These are phyloP conservation scores for Camponotus floridanus DNA, from an alignment of 1,140 invertebrate genomes.

Conservation along the genomic window DNA sequence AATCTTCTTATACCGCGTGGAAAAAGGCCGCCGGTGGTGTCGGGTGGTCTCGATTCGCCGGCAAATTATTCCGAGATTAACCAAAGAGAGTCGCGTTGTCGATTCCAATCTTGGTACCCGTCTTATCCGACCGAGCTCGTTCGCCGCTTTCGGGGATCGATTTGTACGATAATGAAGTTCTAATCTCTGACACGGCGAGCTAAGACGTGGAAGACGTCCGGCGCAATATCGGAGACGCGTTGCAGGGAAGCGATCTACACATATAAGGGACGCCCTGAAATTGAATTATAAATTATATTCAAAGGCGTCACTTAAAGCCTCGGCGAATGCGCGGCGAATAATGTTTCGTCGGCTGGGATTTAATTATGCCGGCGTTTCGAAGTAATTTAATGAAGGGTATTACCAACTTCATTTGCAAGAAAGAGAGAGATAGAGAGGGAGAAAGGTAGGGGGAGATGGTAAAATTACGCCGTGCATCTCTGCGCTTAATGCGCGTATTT, in stretches of 20 bases:
- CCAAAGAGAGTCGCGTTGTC: slow-evolving; percentile 49
- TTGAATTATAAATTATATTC: slow-evolving; percentile 61
- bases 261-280: slow-evolving; percentile 33
- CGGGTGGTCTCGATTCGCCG: slow-evolving; percentile 29
- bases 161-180: slow-evolving; percentile 53
- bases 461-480: slow-evolving; percentile 51
- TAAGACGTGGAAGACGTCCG: slow-evolving; percentile 33
- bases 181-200: slow-evolving; percentile 47
- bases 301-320: slow-evolving; percentile 53
- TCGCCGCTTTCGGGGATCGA: slow-evolving; percentile 42
- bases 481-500: slow-evolving; percentile 42
- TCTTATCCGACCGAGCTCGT: slow-evolving; percentile 3
- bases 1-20: slow-evolving; percentile 21
- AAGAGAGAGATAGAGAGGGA: not conserved
- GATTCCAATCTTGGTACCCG: slow-evolving; percentile 54
- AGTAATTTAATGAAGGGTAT: slow-evolving; percentile 61
- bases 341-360: slow-evolving; percentile 60
- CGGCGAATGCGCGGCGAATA: slow-evolving; percentile 53
- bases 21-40: slow-evolving; percentile 30
- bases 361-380: slow-evolving; percentile 56
- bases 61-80: slow-evolving; percentile 68
- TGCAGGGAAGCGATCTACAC: not conserved
- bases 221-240: slow-evolving; percentile 30
- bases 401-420: slow-evolving; percentile 31
- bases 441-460: not conserved